Conservation (phyloP, 1,140 invertebrate genomes). For the Neomicropteryx cornuta region DNA sequence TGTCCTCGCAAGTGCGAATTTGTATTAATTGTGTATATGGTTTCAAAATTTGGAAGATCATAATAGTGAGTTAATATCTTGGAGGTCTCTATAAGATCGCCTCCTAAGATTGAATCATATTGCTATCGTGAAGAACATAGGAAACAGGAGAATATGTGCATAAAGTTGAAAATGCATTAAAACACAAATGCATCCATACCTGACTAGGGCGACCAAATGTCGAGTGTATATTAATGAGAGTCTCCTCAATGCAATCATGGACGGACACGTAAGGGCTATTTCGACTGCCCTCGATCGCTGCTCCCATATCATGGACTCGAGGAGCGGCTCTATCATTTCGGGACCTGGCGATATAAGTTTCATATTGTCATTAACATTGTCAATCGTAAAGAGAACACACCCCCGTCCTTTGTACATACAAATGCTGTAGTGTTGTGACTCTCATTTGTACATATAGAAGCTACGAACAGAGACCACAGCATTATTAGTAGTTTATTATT, state of each 20-base stretch:
- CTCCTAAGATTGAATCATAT: too few relatives aligned
- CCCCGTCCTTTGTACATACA: neutral
- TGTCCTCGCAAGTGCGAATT: too few relatives aligned
- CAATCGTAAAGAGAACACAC: neutral
- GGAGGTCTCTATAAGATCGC: too few relatives aligned
- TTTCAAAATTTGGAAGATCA: too few relatives aligned
- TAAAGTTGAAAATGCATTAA: neutral
- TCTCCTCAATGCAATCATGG: slow-evolving; percentile 27
- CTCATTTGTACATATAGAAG: too few relatives aligned
- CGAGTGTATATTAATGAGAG: slow-evolving; percentile 31
- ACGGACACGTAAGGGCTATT: slow-evolving; percentile 28
- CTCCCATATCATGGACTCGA: slow-evolving; percentile 30
- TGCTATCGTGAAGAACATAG: neutral
- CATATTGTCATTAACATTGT: neutral
- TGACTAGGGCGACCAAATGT: slow-evolving; percentile 35
- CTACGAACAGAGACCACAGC: too few relatives aligned
- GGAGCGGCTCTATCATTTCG: slow-evolving; percentile 27
- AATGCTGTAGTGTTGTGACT: too few relatives aligned
- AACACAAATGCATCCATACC: slow-evolving; percentile 16
- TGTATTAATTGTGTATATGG: too few relatives aligned
- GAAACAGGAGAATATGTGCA: neutral
- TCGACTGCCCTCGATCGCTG: slow-evolving; percentile 29
- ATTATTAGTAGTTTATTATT: too few relatives aligned
- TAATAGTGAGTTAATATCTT: too few relatives aligned
- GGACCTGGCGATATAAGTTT: slow-evolving; percentile 19